A percentile compares a stretch with the other conserved stretches of the same genome.
phyloP scores from a whole-genome alignment of 2,888 invertebrate genomes.

The Orthonevra nobilis region DNA sequence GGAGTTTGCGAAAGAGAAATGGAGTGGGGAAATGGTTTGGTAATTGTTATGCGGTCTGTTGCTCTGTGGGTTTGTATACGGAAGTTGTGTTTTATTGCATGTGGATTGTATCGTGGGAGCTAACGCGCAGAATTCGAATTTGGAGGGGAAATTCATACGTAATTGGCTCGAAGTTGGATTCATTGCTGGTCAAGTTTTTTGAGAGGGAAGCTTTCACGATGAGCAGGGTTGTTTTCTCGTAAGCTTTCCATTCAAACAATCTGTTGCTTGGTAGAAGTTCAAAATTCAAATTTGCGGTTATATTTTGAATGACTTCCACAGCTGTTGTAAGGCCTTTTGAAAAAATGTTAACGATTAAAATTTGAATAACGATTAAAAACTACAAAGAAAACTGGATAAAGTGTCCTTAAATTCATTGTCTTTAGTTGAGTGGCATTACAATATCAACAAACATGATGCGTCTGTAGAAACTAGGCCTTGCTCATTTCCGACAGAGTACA shows the following conservation, averaged over 20 bases:
- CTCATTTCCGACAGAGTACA: too few species aligned
- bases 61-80: slow-evolving; percentile 61
- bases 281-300: not conserved
- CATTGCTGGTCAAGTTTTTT: slow-evolving; percentile 8
- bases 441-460: too few species aligned
- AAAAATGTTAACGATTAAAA: too few species aligned
- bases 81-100: slow-evolving; percentile 48
- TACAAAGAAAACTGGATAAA: too few species aligned
- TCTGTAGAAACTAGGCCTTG: too few species aligned
- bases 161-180: slow-evolving; percentile 31
- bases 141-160: slow-evolving; percentile 39
- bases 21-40: slow-evolving; percentile 21
- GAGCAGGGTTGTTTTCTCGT: slow-evolving; percentile 31
- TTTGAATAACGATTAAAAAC: too few species aligned
- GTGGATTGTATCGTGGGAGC: slow-evolving; percentile 56
- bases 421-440: too few species aligned
- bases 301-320: too few species aligned
- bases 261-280: not conserved
- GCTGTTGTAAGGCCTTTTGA: too few species aligned
- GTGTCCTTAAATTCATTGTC: too few species aligned
- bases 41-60: slow-evolving; percentile 65
- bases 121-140: slow-evolving; percentile 43
- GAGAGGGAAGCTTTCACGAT: not conserved
- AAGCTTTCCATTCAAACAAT: slow-evolving; percentile 5
- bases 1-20: slow-evolving; percentile 24